Evolutionary conservation across 2,888 invertebrate species (phyloP), one percentile per base, ranked within the genome.

Genomic region (Drosophila formosana): DNA sequence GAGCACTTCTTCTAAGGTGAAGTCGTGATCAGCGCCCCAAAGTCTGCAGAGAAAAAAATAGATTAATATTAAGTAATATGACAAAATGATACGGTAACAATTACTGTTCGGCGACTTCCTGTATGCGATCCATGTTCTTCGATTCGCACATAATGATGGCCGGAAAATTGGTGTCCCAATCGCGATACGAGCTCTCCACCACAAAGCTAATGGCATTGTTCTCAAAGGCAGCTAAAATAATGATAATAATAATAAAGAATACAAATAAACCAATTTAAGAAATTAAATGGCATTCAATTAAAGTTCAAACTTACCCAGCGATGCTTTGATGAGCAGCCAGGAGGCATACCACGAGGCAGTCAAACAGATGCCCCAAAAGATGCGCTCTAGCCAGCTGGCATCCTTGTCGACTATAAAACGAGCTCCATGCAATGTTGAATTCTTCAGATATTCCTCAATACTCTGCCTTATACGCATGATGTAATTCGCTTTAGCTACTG

Each of bases 151-250:
- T 92, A 0, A 95, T 94, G n/a, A 96, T 93, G 0, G 96, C 93
- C 0, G 96, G 96, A 91, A 96, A 95, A 62, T 94, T 93, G 0
- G 96, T 95, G 75, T 95, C 93, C 96, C 96, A 96, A 65, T 95
- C 94, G 0, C 95, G 93, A 91, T 95, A 96, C 0, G 94, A 95
- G 0, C 96, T 96, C 78, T 96, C 96, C 6, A 95, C 94, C 0
- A 95, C 96, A 88, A 96, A 96, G 89, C 96, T 96, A 51, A 96
- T 95, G 1, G 96, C 95, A 89, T 95, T 95, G 62, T 94, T 93
- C 65, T 94, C 92, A 89, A 95, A 96, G 5, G 94, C 93, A 66
- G 90, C 92, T 92, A 9, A 0, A 41, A 56, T n/a, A n/a, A n/a
- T n/a, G n/a, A n/a, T n/a, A n/a, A n/a, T n/a, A n/a, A n/a, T n/a